Conservation (phyloP, 2,113 vertebrate species). For the Corvus moneduloides region DNA sequence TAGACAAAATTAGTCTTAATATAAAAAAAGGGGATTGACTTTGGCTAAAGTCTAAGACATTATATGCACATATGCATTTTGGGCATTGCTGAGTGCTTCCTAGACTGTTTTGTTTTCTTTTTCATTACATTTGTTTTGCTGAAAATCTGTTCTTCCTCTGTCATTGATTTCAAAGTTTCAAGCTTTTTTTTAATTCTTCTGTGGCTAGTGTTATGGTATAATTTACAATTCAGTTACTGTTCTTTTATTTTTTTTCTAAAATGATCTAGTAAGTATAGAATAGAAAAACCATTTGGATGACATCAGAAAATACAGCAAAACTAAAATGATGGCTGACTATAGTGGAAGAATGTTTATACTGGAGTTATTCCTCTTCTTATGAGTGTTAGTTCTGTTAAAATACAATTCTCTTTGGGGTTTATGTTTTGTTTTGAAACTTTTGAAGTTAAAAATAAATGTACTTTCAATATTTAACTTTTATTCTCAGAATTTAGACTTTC, state of each 20-base stretch:
- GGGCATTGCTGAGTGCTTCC: neutral
- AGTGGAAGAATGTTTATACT: neutral
- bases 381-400: neutral
- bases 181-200: neutral
- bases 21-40: slow-evolving; percentile 26
- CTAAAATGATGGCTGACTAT: neutral
- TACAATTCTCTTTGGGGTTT: neutral
- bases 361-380: neutral
- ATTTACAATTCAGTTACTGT: neutral
- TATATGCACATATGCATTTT: slow-evolving; percentile 12
- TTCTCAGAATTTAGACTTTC: neutral
- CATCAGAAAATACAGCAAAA: slow-evolving; percentile 1
- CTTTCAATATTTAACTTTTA: neutral
- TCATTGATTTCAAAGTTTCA: neutral
- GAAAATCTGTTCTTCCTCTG: neutral
- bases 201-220: neutral
- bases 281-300: slow-evolving; percentile 11
- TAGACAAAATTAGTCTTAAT: slow-evolving; percentile 16
- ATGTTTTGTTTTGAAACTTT: neutral
- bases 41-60: slow-evolving; percentile 31
- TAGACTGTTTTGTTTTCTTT: neutral
- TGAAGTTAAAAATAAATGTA: neutral
- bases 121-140: neutral
- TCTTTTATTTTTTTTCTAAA: neutral
- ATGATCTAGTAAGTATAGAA: neutral